These are phyloP conservation scores for Brevimyrus niger DNA, from an alignment of 2,113 vertebrate species.

Conservation along the genomic window DNA sequence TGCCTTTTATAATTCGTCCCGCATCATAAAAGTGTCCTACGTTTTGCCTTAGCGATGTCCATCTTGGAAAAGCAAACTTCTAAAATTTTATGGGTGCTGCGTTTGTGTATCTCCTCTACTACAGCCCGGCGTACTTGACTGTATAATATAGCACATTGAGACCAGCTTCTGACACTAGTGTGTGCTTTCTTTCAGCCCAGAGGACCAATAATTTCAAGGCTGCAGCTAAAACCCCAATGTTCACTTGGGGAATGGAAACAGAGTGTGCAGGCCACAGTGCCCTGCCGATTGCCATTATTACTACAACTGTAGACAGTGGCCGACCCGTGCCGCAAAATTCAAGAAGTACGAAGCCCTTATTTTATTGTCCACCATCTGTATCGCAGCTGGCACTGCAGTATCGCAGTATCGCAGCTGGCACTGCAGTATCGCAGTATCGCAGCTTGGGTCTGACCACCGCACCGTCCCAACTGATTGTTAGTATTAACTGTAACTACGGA, in stretches of 20 bases:
- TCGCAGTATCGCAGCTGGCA: neutral
- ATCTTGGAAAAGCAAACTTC: neutral
- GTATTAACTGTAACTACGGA: neutral
- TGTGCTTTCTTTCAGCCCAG: neutral
- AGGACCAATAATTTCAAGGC: neutral
- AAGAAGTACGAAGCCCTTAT: neutral
- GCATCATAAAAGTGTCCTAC: neutral
- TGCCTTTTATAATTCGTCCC: neutral
- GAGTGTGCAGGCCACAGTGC: neutral
- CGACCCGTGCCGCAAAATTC: neutral
- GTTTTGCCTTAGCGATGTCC: neutral
- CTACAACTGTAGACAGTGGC: neutral
- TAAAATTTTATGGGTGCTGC: neutral
- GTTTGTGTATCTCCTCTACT: neutral
- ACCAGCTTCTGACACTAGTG: neutral
- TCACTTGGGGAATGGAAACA: neutral
- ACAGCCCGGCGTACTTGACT: neutral
- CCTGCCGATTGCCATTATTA: neutral
- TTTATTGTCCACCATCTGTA: neutral
- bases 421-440: too few relatives aligned
- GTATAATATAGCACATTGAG: neutral
- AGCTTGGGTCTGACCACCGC: neutral
- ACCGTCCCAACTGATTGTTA: neutral
- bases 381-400: neutral
- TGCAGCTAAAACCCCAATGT: neutral